Conservation (phyloP, 2,113 vertebrate species). For the Geococcyx californianus region DNA sequence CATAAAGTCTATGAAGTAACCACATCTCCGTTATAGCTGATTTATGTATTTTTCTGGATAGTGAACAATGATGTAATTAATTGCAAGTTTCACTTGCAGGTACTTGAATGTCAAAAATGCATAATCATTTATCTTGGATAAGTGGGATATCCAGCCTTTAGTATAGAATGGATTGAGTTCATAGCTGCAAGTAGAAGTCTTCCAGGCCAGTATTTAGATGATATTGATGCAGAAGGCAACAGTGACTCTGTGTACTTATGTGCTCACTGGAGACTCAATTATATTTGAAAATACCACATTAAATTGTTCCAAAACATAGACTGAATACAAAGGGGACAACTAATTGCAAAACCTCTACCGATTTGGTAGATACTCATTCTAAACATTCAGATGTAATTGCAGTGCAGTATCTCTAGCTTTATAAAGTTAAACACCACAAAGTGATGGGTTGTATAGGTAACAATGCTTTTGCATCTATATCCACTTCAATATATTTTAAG, state of each 20-base stretch:
- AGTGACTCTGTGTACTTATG: background rate
- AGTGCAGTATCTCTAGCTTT: background rate
- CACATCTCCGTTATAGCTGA: background rate
- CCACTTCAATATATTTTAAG: background rate
- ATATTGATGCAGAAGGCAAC: background rate
- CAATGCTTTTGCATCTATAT: background rate
- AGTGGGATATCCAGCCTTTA: background rate
- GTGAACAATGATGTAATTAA: background rate
- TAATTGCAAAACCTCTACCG: background rate
- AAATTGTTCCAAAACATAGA: background rate
- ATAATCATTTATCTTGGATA: background rate
- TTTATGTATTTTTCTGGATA: background rate
- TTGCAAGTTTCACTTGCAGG: background rate
- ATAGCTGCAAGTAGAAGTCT: background rate
- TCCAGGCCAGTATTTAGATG: background rate
- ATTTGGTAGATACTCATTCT: background rate
- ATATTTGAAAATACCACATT: background rate
- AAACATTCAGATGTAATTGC: background rate
- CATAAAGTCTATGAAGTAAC: background rate
- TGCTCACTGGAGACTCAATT: background rate
- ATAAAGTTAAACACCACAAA: background rate
- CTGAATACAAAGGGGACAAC: background rate
- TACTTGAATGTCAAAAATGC: background rate
- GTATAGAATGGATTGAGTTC: background rate
- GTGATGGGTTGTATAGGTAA: background rate